Conservation (phyloP, 2,797 vertebrate species). For the Champsocephalus esox region DNA sequence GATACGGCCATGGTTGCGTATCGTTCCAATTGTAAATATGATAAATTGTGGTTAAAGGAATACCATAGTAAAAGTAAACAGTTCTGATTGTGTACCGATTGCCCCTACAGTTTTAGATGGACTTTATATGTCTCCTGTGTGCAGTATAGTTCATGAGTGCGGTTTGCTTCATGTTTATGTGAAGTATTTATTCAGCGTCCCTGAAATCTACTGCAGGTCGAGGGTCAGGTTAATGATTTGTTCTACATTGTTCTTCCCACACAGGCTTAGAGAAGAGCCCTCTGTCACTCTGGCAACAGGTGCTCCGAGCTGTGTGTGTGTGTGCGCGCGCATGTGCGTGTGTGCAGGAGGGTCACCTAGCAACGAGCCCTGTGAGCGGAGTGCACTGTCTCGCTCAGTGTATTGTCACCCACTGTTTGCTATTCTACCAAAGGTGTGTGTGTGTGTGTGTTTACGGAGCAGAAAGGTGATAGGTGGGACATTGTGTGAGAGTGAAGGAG, state of each 20-base stretch:
- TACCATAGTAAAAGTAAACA: too few species aligned
- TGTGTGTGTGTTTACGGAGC: slow-evolving; percentile 57
- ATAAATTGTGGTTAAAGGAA: too few species aligned
- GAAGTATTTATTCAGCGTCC: slow-evolving; percentile 6
- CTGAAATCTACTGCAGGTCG: slow-evolving; percentile 10
- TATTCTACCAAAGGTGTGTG: slow-evolving; percentile 65
- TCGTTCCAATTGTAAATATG: too few species aligned
- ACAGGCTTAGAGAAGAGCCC: slow-evolving; percentile 53
- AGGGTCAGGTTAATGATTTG: slow-evolving; percentile 37
- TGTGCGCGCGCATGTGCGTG: not conserved
- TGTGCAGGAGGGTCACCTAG: slow-evolving; percentile 60
- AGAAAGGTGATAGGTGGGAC: slow-evolving; percentile 67
- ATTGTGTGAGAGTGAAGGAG: slow-evolving; percentile 65
- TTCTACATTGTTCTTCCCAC: slow-evolving; percentile 47
- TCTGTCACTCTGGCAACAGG: slow-evolving; percentile 74
- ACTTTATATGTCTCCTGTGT: not conserved
- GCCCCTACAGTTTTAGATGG: too few species aligned
- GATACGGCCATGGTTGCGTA: too few species aligned
- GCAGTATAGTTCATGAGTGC: not conserved
- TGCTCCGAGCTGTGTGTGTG: slow-evolving; percentile 50
- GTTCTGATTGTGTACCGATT: too few species aligned
- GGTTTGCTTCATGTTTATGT: slow-evolving; percentile 16
- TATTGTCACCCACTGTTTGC: slow-evolving; percentile 54
- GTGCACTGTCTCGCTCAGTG: slow-evolving; percentile 37
- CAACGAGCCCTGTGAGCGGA: slow-evolving; percentile 62